Conservation (phyloP, 2,113 vertebrate species). For the Megalops atlanticus region DNA sequence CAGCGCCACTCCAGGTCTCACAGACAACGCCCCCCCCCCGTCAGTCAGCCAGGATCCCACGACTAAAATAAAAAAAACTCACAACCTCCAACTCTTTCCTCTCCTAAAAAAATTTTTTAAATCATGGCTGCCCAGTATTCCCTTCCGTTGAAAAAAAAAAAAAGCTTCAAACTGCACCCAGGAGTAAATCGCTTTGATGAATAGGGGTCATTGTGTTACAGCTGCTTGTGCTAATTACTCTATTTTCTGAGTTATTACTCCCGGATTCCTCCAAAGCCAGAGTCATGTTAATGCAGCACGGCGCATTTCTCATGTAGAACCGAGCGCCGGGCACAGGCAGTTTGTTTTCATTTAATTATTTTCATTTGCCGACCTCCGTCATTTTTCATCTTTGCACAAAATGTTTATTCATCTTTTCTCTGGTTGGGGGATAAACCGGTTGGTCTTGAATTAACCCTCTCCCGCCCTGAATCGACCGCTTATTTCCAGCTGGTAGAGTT, state of each 20-base stretch:
- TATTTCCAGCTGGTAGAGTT: neutral
- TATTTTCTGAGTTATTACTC: conserved; percentile 60
- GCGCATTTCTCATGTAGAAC: conserved; percentile 35
- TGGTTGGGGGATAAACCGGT: neutral
- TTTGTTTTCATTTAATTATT: neutral
- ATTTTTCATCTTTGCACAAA: neutral
- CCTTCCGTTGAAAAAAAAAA: conserved; percentile 31
- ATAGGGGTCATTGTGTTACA: conserved; percentile 60
- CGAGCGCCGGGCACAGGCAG: neutral
- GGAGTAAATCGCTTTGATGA: conserved; percentile 55
- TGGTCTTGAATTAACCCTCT: neutral
- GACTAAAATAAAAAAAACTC: conserved; percentile 8
- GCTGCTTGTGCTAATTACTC: conserved; percentile 59
- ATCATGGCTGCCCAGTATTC: conserved; percentile 27
- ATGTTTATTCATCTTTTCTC: conserved; percentile 5
- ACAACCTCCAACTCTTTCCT: neutral
- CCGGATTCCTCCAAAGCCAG: conserved; percentile 41
- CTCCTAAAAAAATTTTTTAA: conserved; percentile 12
- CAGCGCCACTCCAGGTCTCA: neutral
- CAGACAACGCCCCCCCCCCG: conserved; percentile 1
- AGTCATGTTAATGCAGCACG: conserved; percentile 44
- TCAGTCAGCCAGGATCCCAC: neutral
- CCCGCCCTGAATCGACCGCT: neutral
- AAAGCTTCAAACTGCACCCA: conserved; percentile 47
- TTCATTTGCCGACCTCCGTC: neutral